A percentile compares a stretch with the other conserved stretches of the same genome.
Evolutionary conservation across 2,888 invertebrate species (phyloP).

Genomic region (Alcis repandata): DNA sequence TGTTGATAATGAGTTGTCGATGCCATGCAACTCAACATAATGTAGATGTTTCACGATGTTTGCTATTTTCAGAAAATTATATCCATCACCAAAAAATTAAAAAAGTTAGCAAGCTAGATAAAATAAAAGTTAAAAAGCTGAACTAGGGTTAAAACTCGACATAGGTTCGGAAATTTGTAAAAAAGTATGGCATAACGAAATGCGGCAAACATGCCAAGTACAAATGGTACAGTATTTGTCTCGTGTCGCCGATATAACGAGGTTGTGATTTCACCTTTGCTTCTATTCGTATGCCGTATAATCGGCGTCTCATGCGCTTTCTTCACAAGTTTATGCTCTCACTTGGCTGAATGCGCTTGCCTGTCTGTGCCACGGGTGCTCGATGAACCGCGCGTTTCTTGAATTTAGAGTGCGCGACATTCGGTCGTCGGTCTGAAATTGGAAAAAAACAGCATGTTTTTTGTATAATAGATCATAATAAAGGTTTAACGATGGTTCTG

Average conservation of each 20-base stretch:
- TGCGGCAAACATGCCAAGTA: neutral
- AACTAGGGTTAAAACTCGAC: neutral
- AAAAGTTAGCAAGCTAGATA: no score
- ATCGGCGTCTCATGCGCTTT: constrained; percentile 78
- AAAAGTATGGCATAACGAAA: neutral
- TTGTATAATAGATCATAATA: no score
- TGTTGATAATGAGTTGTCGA: no score
- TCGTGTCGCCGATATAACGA: constrained; percentile 42
- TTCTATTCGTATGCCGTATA: constrained; percentile 67
- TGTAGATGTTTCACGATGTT: no score
- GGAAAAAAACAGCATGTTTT: constrained; percentile 2
- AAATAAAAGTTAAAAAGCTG: no score
- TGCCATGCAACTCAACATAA: no score
- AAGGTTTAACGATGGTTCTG: no score
- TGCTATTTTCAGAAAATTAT: no score
- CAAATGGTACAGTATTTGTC: constrained; percentile 9
- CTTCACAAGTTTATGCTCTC: constrained; percentile 80
- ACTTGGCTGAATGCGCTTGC: constrained; percentile 56
- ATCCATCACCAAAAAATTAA: no score
- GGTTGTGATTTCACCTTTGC: constrained; percentile 65
- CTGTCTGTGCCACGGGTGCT: constrained; percentile 26
- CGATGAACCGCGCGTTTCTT: constrained; percentile 30
- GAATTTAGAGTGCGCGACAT: constrained; percentile 44
- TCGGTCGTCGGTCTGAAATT: constrained; percentile 11
- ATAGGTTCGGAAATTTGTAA: neutral